phyloP scores from a whole-genome alignment of 2,113 vertebrate species.

The Pogonocichla stellata region DNA sequence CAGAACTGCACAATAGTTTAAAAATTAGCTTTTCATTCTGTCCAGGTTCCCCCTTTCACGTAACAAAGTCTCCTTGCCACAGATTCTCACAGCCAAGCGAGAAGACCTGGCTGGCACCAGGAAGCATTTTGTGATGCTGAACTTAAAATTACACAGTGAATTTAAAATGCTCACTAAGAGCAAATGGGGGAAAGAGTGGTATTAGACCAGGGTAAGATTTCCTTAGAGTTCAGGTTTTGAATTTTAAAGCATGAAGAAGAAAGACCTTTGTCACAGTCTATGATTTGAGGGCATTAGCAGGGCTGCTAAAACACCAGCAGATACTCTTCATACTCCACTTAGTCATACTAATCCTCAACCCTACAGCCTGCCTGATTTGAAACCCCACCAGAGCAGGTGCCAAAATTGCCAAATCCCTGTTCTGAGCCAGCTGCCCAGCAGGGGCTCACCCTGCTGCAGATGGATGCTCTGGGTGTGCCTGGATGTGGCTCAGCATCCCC shows the following conservation, averaged over 20 bases:
- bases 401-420: not conserved
- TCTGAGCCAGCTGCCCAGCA: fast-evolving
- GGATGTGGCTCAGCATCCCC: not conserved
- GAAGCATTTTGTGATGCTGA: not conserved
- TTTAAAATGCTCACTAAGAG: not conserved
- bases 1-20: not conserved
- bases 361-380: not conserved
- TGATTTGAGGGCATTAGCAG: not conserved
- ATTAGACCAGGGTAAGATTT: not conserved
- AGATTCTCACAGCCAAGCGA: not conserved
- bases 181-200: not conserved
- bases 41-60: not conserved
- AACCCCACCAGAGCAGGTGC: not conserved
- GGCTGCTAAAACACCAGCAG: not conserved
- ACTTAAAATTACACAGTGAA: not conserved
- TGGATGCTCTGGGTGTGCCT: fast-evolving
- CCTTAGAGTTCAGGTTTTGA: not conserved
- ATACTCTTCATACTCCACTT: not conserved
- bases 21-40: not conserved
- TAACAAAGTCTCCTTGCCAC: not conserved
- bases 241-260: not conserved
- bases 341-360: not conserved
- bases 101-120: not conserved
- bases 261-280: not conserved
- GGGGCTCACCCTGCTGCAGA: fast-evolving